Evolutionary conservation across 2,888 invertebrate species (phyloP).

Genomic region (Agriopis leucophaearia): DNA sequence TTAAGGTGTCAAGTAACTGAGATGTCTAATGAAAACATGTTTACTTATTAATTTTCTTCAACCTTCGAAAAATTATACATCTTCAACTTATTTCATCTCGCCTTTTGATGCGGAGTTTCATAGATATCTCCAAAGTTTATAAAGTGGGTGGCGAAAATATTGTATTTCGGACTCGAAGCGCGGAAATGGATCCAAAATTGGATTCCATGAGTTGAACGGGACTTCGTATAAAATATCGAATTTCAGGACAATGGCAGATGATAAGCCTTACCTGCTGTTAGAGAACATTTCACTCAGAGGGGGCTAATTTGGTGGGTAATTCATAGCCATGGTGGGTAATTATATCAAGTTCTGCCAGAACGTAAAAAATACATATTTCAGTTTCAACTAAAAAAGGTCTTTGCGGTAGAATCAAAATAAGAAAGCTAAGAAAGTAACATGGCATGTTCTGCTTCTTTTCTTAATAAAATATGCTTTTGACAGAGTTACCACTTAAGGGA

Average conservation of each 20-base stretch:
- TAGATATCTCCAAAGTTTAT: constrained; percentile 29
- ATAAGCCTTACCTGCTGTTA: constrained; percentile 15
- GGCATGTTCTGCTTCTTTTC: too few relatives aligned
- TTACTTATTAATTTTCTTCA: constrained; percentile 11
- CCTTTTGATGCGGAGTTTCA: constrained; percentile 27
- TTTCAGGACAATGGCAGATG: constrained; percentile 24
- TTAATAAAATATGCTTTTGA: too few relatives aligned
- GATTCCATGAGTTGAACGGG: constrained; percentile 25
- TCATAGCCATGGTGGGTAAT: background rate
- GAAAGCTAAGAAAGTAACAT: too few relatives aligned
- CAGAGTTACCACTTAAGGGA: too few relatives aligned
- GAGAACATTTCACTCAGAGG: constrained; percentile 1
- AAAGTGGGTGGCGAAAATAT: constrained; percentile 35
- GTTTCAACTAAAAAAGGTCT: background rate
- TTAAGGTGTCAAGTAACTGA: background rate
- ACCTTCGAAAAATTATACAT: too few relatives aligned
- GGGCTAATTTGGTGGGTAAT: too few relatives aligned
- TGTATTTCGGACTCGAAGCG: constrained; percentile 30
- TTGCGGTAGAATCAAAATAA: background rate
- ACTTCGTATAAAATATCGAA: constrained; percentile 35
- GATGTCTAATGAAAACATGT: constrained; percentile 13
- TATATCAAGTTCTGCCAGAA: background rate
- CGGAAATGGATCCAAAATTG: constrained; percentile 33
- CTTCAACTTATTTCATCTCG: constrained; percentile 31
- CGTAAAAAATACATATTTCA: background rate